Evolutionary conservation across 2,888 invertebrate genomes (phyloP).

Genomic region (Agrotis clavis): DNA sequence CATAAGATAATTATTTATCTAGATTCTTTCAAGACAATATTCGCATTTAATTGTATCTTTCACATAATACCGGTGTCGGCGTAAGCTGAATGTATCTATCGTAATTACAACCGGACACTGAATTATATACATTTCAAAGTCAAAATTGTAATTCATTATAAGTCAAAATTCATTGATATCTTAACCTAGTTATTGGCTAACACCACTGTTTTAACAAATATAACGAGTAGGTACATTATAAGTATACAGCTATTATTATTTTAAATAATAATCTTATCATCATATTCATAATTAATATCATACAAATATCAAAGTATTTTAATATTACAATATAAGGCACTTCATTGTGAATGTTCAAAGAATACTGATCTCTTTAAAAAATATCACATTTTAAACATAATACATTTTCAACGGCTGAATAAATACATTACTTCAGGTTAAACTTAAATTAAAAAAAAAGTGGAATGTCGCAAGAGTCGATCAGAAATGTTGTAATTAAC

Average conservation of each 20-base stretch:
- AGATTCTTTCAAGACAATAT: not conserved
- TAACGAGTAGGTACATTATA: conserved; percentile 16
- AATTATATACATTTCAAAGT: not conserved
- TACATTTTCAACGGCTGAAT: conserved; percentile 4
- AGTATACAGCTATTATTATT: conserved; percentile 11
- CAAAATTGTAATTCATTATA: conserved; percentile 6
- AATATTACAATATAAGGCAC: conserved; percentile 46
- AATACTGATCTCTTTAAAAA: conserved; percentile 43
- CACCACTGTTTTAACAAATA: conserved; percentile 15
- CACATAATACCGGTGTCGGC: not conserved
- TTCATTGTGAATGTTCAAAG: conserved; percentile 26
- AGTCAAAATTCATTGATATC: conserved; percentile 2
- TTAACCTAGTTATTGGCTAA: conserved; percentile 4
- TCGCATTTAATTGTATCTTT: not conserved
- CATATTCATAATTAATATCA: conserved; percentile 5
- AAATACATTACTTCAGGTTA: not conserved
- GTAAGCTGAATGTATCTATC: not conserved
- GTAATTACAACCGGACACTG: not conserved
- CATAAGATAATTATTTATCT: not conserved
- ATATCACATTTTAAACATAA: conserved; percentile 43
- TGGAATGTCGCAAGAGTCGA: conserved; percentile 18
- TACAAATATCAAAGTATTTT: conserved; percentile 13
- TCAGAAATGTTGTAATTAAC: not conserved
- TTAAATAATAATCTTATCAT: conserved; percentile 18
- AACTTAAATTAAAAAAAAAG: conserved; percentile 7